Evolutionary conservation across 2,797 vertebrate genomes (phyloP), one percentile per base, ranked within the genome.

Genomic region (Acipenser ruthenus): DNA sequence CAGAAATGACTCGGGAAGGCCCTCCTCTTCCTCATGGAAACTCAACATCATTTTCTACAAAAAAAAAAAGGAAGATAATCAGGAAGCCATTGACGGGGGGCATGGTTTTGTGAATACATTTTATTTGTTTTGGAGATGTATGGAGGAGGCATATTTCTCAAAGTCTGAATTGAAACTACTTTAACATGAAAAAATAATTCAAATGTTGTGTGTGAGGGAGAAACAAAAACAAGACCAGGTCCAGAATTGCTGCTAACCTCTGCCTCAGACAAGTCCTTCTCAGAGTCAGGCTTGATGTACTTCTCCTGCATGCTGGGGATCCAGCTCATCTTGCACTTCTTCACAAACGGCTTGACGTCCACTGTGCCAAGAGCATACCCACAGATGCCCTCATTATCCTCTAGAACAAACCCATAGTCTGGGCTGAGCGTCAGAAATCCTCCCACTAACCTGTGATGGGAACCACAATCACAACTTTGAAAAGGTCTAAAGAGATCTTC

Each of bases 271-370:
- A 98, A 89, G 68, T 98, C 95, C 77, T 98, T 95, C 78, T 96
- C 89, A 64, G 83, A 80, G 65, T 96, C 94, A 47, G 97, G 97
- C 76, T 98, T 99, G 76, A 85, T 87, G 65, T 99, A 99, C 73
- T 99, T 99, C 80, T 99, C 96, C 77, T 98, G 94, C 97, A 99
- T 99, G 83, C 92, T 96, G 56, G 97, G 96, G 79, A 98, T 92
- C 96, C 96, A 99, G 82, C 77, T 96, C 83, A 95, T 83, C 84
- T 95, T 90, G 88, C 94, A 98, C 73, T 94, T 96, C 75, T 93
- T 96, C 80, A 96, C 87, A 80, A 97, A 99, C 9, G 96, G 94
- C 10, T 93, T 93, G 72, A 98, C 94, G 70, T 99, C 95, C 50
- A 91, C 95, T 0, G 96, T 97, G 61, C 96, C 96, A 50, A 99